Conservation (phyloP, 1,140 invertebrate genomes). For the Oryzaephilus surinamensis region DNA sequence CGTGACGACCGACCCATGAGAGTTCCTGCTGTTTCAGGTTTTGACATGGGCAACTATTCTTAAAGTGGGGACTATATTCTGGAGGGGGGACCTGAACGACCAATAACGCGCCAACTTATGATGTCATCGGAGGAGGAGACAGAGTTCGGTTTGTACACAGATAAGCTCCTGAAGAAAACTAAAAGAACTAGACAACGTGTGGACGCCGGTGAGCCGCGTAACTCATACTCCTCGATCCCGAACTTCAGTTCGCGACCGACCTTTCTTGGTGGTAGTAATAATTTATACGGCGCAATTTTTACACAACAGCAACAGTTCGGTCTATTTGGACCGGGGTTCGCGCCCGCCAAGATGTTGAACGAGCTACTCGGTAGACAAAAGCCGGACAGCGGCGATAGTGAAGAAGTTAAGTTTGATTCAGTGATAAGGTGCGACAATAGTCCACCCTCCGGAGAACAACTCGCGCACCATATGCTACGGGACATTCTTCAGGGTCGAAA, state of each 20-base stretch:
- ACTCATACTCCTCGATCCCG: slow-evolving; percentile 81
- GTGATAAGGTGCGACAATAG: slow-evolving; percentile 36
- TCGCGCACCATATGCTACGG: slow-evolving; percentile 70
- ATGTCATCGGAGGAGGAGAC: slow-evolving; percentile 92
- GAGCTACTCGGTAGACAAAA: slow-evolving; percentile 65
- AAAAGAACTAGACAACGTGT: slow-evolving; percentile 87
- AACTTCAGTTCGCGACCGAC: slow-evolving; percentile 74
- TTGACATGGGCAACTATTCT: slow-evolving; percentile 39
- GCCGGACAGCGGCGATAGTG: slow-evolving; percentile 34
- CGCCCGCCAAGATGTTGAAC: slow-evolving; percentile 75
- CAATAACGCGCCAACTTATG: slow-evolving; percentile 69
- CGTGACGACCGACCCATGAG: slow-evolving; percentile 5
- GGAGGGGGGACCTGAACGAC: slow-evolving; percentile 40
- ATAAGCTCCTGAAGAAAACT: slow-evolving; percentile 78
- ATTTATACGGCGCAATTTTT: slow-evolving; percentile 69
- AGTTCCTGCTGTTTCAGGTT: slow-evolving; percentile 32
- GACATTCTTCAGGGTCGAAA: slow-evolving; percentile 74
- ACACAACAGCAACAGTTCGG: slow-evolving; percentile 64
- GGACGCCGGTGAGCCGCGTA: slow-evolving; percentile 86
- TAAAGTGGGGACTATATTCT: slow-evolving; percentile 35
- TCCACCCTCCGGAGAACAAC: slow-evolving; percentile 47
- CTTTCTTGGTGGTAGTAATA: slow-evolving; percentile 63
- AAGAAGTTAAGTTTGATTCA: slow-evolving; percentile 32
- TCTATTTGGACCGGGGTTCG: slow-evolving; percentile 65
- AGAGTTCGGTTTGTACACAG: slow-evolving; percentile 76